A percentile compares a stretch with the other conserved stretches of the same genome.
Evolutionary conservation across 2,797 vertebrate genomes (phyloP).

Genomic region (Limnodromus scolopaceus): DNA sequence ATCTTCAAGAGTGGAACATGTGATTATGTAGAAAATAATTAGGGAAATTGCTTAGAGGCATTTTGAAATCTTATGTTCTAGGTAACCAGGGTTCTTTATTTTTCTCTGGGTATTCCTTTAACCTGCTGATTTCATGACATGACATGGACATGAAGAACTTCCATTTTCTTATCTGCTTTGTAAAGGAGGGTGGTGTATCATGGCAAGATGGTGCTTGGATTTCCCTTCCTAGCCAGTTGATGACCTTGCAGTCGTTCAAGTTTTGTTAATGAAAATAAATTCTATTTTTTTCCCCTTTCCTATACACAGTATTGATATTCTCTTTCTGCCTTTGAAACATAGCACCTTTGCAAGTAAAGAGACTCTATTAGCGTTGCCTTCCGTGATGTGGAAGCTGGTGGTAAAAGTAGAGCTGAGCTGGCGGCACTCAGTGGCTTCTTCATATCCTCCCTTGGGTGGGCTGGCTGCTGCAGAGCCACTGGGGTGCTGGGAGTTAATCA

Average conservation of each 20-base stretch:
- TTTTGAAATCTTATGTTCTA: neutral
- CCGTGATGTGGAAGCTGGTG: rapidly evolving
- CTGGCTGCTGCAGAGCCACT: neutral
- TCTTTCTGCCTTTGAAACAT: neutral
- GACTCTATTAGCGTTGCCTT: neutral
- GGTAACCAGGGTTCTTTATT: neutral
- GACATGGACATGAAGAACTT: neutral
- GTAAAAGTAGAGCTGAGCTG: neutral
- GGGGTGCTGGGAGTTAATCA: neutral
- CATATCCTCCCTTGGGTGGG: rapidly evolving
- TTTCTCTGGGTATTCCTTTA: neutral
- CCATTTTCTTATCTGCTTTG: neutral
- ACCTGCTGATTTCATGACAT: neutral
- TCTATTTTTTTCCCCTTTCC: neutral
- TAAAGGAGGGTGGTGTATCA: neutral
- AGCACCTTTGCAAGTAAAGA: neutral
- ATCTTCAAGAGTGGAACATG: neutral
- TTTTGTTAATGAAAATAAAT: neutral
- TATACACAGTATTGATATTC: neutral
- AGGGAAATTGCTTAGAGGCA: neutral
- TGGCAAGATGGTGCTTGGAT: neutral
- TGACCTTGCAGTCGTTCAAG: neutral
- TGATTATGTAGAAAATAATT: neutral
- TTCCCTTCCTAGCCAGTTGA: neutral
- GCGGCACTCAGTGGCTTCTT: neutral